Evolutionary conservation across 2,797 vertebrate genomes (phyloP).

Genomic region (Darevskia mixta): DNA sequence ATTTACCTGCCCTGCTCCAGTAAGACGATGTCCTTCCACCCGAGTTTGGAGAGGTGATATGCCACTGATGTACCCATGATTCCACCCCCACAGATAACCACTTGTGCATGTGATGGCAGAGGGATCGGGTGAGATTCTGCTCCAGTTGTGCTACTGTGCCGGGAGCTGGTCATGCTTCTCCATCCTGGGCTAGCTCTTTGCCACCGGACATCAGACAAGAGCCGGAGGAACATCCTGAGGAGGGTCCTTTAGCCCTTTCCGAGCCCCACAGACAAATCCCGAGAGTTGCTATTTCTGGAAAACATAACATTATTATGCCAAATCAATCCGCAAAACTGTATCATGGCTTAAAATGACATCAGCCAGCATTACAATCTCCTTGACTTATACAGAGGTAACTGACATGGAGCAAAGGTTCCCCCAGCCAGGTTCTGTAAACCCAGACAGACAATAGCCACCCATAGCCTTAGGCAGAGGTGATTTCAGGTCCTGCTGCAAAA

Average conservation of each 20-base stretch:
- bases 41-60: constrained; percentile 94
- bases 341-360: too few relatives aligned
- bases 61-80: constrained; percentile 94
- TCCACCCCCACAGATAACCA: constrained; percentile 95
- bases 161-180: constrained; percentile 69
- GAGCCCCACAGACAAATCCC: neutral
- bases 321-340: neutral
- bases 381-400: neutral
- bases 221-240: constrained; percentile 82
- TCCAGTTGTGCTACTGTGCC: constrained; percentile 62
- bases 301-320: neutral
- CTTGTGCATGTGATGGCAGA: constrained; percentile 88
- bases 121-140: constrained; percentile 74
- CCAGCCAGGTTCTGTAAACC: too few relatives aligned
- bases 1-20: constrained; percentile 97
- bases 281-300: constrained; percentile 30
- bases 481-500: neutral
- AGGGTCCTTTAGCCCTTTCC: constrained; percentile 8
- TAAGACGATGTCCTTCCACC: constrained; percentile 93
- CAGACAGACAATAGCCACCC: neutral
- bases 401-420: neutral
- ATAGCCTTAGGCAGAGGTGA: neutral
- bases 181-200: constrained; percentile 67
- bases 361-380: neutral
- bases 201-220: constrained; percentile 76